phyloP scores from a whole-genome alignment of 2,888 invertebrate genomes.

The Hydrotaea cyrtoneurina region DNA sequence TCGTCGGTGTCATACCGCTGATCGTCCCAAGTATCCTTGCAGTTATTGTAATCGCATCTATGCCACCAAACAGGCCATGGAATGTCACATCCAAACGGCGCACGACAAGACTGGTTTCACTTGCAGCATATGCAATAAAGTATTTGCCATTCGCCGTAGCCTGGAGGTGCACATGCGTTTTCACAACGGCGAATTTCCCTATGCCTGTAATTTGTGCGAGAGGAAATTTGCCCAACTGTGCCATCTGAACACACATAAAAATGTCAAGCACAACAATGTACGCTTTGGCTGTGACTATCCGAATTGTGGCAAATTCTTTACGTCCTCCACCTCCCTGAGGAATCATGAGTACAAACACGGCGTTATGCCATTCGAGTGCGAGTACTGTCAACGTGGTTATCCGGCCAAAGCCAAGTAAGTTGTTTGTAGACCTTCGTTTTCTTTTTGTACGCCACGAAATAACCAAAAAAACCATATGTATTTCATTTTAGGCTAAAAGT shows the following conservation, averaged over 20 bases:
- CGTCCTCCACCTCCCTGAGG: conserved; percentile 72
- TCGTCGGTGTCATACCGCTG: conserved; percentile 68
- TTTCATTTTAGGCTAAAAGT: conserved; percentile 68
- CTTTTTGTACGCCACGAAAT: background rate
- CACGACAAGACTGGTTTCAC: conserved; percentile 69
- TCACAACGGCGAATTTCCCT: conserved; percentile 73
- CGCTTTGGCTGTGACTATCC: conserved; percentile 72
- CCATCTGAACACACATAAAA: conserved; percentile 72
- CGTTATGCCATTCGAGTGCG: conserved; percentile 74
- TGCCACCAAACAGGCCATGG: conserved; percentile 73
- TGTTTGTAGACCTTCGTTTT: background rate
- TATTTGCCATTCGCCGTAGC: conserved; percentile 72
- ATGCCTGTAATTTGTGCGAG: conserved; percentile 72
- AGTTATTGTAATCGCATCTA: conserved; percentile 69
- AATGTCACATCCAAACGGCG: conserved; percentile 71
- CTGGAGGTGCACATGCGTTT: conserved; percentile 74
- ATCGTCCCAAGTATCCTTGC: conserved; percentile 69
- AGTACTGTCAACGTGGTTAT: conserved; percentile 71
- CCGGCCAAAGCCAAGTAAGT: conserved; percentile 74
- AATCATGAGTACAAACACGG: conserved; percentile 73
- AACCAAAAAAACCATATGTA: too few relatives aligned
- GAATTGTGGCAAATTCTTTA: conserved; percentile 73
- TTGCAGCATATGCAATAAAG: conserved; percentile 72
- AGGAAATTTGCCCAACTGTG: conserved; percentile 73
- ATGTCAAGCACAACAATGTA: conserved; percentile 72